phyloP scores from a whole-genome alignment of 2,113 vertebrate genomes.

The Phoxinus phoxinus region DNA sequence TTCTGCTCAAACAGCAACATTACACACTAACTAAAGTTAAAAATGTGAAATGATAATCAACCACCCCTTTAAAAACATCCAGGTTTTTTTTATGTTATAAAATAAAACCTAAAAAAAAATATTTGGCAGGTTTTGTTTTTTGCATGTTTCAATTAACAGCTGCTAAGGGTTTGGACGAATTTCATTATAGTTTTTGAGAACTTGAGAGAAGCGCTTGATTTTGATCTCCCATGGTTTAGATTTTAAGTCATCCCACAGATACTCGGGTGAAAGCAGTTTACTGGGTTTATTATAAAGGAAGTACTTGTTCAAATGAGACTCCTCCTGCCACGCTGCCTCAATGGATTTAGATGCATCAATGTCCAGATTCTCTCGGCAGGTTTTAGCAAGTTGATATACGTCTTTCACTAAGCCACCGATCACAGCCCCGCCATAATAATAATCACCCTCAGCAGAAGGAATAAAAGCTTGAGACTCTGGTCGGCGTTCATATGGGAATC shows the following conservation, averaged over 20 bases:
- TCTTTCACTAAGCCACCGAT: conserved; percentile 39
- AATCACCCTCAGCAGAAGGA: conserved; percentile 50
- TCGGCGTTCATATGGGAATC: conserved; percentile 71
- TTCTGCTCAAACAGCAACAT: too few relatives aligned
- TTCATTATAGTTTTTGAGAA: conserved; percentile 26
- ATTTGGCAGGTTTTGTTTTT: too few relatives aligned
- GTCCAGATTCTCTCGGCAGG: conserved; percentile 72
- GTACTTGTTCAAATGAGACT: conserved; percentile 78
- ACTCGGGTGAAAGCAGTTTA: conserved; percentile 79
- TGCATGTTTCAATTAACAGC: neutral
- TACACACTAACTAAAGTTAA: too few relatives aligned
- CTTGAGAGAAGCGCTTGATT: conserved; percentile 66
- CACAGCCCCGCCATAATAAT: conserved; percentile 55
- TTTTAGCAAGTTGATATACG: conserved; percentile 26
- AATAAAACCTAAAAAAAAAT: too few relatives aligned
- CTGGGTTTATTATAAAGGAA: conserved; percentile 74
- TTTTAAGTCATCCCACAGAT: conserved; percentile 72
- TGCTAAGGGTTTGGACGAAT: conserved; percentile 38
- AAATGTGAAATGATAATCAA: too few relatives aligned
- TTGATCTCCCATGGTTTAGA: conserved; percentile 60
- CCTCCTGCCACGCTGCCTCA: conserved; percentile 76
- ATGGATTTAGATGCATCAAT: conserved; percentile 71
- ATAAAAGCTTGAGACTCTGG: conserved; percentile 64
- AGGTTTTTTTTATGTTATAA: too few relatives aligned
- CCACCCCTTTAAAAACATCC: too few relatives aligned